These are phyloP conservation scores for Andrena bucephala DNA, from an alignment of 2,888 invertebrate species.

Conservation along the genomic window DNA sequence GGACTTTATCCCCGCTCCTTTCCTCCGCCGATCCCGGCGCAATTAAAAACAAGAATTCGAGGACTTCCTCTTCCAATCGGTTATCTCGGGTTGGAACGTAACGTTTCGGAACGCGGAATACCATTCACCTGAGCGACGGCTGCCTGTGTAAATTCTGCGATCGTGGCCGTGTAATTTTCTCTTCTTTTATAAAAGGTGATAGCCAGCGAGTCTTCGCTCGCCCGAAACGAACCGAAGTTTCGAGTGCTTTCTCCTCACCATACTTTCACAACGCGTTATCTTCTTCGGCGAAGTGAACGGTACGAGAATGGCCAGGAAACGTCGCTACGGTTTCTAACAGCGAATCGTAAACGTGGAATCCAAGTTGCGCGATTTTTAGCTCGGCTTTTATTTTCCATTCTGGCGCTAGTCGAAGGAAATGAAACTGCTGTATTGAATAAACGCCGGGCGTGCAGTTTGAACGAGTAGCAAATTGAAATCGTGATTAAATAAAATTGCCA, in stretches of 20 bases:
- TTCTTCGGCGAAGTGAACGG: slow-evolving; percentile 40
- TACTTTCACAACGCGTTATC: slow-evolving; percentile 73
- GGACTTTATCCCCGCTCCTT: not conserved
- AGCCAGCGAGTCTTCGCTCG: slow-evolving; percentile 20
- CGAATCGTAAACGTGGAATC: slow-evolving; percentile 7
- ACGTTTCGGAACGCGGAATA: slow-evolving; percentile 20
- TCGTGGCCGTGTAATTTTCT: too few relatives aligned
- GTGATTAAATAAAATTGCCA: slow-evolving; percentile 51
- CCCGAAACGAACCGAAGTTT: slow-evolving; percentile 65
- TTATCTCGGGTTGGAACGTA: slow-evolving; percentile 16
- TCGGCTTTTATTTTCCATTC: slow-evolving; percentile 4
- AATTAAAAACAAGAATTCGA: not conserved
- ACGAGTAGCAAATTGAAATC: slow-evolving; percentile 44
- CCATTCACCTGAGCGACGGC: too few relatives aligned
- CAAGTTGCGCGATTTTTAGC: slow-evolving; percentile 2
- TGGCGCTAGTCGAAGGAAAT: slow-evolving; percentile 19
- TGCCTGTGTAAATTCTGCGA: too few relatives aligned
- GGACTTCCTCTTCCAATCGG: not conserved
- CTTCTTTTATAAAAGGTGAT: too few relatives aligned
- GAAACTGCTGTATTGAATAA: slow-evolving; percentile 36
- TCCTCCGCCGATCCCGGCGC: not conserved
- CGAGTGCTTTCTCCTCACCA: slow-evolving; percentile 77
- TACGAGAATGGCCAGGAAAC: not conserved
- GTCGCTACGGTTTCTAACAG: not conserved
- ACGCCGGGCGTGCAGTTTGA: slow-evolving; percentile 18